Evolutionary conservation across 2,113 vertebrate genomes (phyloP).

Genomic region (Proterorhinus semilunaris): DNA sequence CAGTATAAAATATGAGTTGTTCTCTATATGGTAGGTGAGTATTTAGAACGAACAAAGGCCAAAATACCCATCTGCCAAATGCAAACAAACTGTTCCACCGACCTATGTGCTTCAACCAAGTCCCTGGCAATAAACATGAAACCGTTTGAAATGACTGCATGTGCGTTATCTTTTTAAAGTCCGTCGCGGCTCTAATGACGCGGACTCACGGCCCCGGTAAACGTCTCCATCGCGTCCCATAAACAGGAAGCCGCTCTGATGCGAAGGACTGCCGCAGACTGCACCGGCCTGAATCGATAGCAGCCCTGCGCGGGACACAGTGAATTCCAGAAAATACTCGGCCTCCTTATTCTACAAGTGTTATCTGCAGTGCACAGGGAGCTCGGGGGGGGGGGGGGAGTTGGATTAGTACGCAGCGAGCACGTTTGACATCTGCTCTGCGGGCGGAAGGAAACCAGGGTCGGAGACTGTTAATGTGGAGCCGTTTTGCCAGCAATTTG

Average conservation of each 20-base stretch:
- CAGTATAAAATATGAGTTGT: no score
- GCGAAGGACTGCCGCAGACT: conserved; percentile 6
- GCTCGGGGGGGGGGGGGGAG: neutral
- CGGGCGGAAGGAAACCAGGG: neutral
- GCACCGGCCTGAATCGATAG: neutral
- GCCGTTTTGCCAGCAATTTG: neutral
- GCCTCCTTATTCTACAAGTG: conserved; percentile 7
- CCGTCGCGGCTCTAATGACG: neutral
- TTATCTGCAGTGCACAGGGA: conserved; percentile 9
- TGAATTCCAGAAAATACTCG: neutral
- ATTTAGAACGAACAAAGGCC: no score
- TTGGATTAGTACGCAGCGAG: conserved; percentile 5
- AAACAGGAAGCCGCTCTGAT: conserved; percentile 6
- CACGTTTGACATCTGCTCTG: conserved; percentile 7
- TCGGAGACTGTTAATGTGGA: neutral
- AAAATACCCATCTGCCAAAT: no score
- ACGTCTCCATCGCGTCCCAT: conserved; percentile 6
- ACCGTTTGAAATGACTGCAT: no score
- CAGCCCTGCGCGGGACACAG: neutral
- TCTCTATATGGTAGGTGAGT: no score
- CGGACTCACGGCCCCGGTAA: neutral
- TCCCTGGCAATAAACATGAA: no score
- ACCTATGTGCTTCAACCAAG: no score
- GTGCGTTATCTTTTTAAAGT: neutral
- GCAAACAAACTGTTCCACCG: no score